A percentile compares a stretch with the other conserved stretches of the same genome.
Conservation (phyloP, 2,888 invertebrate genomes). For the Uropetala carovei region DNA sequence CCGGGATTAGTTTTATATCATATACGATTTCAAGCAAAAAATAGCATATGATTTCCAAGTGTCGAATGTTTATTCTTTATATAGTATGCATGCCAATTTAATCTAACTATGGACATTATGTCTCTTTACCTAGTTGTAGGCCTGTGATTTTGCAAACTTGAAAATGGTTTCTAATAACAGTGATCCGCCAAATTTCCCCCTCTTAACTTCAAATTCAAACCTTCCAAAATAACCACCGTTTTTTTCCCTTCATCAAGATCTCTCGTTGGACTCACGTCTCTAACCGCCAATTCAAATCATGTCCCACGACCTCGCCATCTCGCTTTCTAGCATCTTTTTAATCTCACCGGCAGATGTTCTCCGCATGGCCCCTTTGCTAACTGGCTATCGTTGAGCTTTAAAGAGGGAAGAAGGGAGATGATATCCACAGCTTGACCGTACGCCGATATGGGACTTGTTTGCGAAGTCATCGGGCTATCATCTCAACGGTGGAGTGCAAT, state of each 20-base stretch:
- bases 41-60: too few species aligned
- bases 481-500: too few species aligned
- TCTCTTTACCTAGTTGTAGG: not conserved
- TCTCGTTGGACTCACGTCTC: not conserved
- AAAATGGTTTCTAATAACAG: not conserved
- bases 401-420: too few species aligned
- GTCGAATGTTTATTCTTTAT: too few species aligned
- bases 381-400: not conserved
- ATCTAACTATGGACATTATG: not conserved
- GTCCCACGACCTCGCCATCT: not conserved
- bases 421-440: not conserved
- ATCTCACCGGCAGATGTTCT: slow-evolving; percentile 1
- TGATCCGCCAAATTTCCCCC: not conserved
- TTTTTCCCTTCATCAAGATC: not conserved
- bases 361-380: not conserved
- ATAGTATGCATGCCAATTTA: not conserved
- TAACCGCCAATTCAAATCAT: slow-evolving; percentile 29
- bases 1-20: too few species aligned
- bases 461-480: too few species aligned
- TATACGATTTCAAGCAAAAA: too few species aligned
- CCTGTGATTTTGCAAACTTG: not conserved
- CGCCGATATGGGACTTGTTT: too few species aligned
- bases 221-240: not conserved
- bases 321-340: not conserved
- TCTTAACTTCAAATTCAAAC: not conserved